Conservation (phyloP, 2,113 vertebrate species). For the Ariopsis seemanni region DNA sequence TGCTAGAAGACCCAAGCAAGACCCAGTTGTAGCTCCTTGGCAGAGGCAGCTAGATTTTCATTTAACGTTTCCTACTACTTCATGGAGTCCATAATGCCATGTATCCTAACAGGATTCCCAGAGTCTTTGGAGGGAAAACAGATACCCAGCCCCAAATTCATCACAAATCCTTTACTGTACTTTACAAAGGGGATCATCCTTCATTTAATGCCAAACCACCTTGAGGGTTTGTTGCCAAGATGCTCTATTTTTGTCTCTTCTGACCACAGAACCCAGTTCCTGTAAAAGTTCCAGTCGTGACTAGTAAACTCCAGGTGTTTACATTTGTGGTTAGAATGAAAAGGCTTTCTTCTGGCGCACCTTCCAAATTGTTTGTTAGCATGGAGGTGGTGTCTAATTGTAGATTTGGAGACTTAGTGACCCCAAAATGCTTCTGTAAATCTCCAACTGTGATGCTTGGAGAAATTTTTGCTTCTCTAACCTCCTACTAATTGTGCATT, state of each 20-base stretch:
- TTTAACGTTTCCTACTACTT: not conserved
- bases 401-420: not conserved
- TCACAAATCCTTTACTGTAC: not conserved
- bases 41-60: not conserved
- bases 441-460: not conserved
- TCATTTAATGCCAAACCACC: not conserved
- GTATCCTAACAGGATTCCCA: not conserved
- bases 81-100: not conserved
- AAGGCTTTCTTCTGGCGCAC: not conserved
- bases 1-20: not conserved
- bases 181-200: not conserved
- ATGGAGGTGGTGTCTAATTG: constrained; percentile 2
- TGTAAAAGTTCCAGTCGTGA: not conserved
- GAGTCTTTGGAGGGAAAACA: not conserved
- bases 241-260: constrained; percentile 3
- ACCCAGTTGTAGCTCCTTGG: not conserved
- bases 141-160: not conserved
- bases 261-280: constrained; percentile 7
- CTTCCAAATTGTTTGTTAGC: not conserved
- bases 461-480: not conserved
- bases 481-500: not conserved
- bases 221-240: not conserved
- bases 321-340: constrained; percentile 8
- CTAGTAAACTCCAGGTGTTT: constrained; percentile 12
- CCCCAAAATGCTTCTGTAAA: not conserved